phyloP scores from a whole-genome alignment of 2,113 vertebrate species.

The Orycteropus afer region DNA sequence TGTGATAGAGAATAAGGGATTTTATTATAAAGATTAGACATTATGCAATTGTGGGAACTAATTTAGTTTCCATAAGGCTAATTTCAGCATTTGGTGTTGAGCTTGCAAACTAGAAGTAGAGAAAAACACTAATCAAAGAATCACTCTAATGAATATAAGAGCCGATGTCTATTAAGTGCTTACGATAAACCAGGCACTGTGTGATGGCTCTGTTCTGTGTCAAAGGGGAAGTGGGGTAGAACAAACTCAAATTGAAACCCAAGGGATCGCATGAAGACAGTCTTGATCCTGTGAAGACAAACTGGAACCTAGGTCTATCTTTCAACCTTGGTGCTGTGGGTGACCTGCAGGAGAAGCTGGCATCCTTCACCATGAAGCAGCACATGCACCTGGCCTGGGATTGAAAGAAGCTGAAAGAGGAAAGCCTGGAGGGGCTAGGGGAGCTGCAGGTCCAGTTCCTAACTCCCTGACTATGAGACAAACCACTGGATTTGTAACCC shows the following conservation, averaged over 20 bases:
- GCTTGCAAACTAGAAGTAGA: not conserved
- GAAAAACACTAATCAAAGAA: slow-evolving; percentile 29
- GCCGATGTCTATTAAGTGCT: not conserved
- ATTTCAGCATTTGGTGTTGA: slow-evolving; percentile 35
- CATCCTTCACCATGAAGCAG: not conserved
- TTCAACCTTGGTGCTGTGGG: not conserved
- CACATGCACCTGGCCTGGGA: not conserved
- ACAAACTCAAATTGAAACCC: not conserved
- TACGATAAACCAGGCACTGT: not conserved
- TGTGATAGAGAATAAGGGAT: not conserved
- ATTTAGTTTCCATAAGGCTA: not conserved
- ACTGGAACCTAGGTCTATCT: not conserved
- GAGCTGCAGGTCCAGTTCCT: not conserved
- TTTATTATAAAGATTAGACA: slow-evolving; percentile 22
- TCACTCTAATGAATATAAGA: not conserved
- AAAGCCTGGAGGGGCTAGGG: not conserved
- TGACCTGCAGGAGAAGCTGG: not conserved
- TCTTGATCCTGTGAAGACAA: not conserved
- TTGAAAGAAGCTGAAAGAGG: not conserved
- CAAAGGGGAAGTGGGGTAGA: not conserved
- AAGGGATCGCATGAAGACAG: not conserved
- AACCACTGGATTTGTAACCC: not conserved
- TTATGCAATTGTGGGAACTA: not conserved
- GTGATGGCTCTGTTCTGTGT: not conserved
- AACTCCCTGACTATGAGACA: not conserved